Conservation (phyloP, 2,888 invertebrate species). For the Leptodirus hochenwartii region DNA sequence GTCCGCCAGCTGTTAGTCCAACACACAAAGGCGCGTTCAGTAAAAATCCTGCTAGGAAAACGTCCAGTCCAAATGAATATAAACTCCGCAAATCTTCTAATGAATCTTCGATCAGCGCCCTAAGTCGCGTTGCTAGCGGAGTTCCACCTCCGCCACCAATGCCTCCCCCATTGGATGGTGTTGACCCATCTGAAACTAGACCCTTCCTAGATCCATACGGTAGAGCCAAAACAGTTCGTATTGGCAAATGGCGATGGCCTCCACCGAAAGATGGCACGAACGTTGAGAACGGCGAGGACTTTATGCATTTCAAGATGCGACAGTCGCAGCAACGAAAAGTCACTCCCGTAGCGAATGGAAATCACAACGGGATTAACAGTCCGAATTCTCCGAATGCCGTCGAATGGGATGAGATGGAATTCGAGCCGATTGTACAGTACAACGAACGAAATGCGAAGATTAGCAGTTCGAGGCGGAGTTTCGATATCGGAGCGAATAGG, state of each 20-base stretch:
- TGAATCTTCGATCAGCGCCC: constrained; percentile 27
- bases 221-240: constrained; percentile 82
- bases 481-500: constrained; percentile 65
- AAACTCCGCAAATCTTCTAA: constrained; percentile 26
- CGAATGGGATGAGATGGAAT: constrained; percentile 78
- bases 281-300: constrained; percentile 52
- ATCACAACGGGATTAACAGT: constrained; percentile 11
- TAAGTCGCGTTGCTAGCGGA: constrained; percentile 28
- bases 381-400: constrained; percentile 28
- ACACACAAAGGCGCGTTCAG: constrained; percentile 26
- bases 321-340: constrained; percentile 61
- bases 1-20: constrained; percentile 16
- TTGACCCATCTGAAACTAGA: constrained; percentile 63
- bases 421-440: constrained; percentile 31
- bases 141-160: constrained; percentile 78
- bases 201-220: constrained; percentile 84
- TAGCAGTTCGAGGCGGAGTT: constrained; percentile 33
- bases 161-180: constrained; percentile 67
- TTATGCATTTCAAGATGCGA: constrained; percentile 75
- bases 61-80: constrained; percentile 26
- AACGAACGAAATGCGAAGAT: constrained; percentile 17
- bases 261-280: constrained; percentile 58
- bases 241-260: constrained; percentile 94
- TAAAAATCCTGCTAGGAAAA: constrained; percentile 22
- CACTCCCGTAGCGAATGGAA: constrained; percentile 39